A percentile compares a stretch with the other conserved stretches of the same genome.
Conservation (phyloP, 2,888 invertebrate genomes). For the Patella depressa region DNA sequence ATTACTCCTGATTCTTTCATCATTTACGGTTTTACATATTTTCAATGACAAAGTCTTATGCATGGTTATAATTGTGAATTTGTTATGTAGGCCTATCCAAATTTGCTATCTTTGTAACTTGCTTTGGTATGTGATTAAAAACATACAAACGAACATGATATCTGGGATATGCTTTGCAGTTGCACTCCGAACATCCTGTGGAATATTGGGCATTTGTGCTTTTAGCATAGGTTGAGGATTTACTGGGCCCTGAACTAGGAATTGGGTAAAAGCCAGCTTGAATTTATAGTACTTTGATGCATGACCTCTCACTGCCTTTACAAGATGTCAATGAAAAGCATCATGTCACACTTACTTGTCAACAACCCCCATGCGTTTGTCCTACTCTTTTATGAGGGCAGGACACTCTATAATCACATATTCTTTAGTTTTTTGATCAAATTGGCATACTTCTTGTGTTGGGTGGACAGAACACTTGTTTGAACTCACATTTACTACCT, state of each 20-base stretch:
- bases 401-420: not conserved
- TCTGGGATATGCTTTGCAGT: not conserved
- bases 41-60: too few species aligned
- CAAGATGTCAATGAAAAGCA: slow-evolving; percentile 14
- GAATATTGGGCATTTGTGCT: not conserved
- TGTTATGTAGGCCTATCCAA: too few species aligned
- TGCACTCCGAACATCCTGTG: not conserved
- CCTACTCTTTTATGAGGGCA: not conserved
- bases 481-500: not conserved
- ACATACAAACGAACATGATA: not conserved
- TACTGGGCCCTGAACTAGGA: not conserved
- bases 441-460: not conserved
- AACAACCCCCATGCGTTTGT: not conserved
- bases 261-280: not conserved
- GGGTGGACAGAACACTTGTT: not conserved
- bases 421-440: not conserved
- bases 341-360: not conserved
- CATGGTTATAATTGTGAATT: too few species aligned
- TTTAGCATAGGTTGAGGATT: not conserved
- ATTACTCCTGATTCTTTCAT: too few species aligned
- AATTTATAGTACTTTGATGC: not conserved
- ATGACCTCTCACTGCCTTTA: not conserved
- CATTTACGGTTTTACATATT: too few species aligned
- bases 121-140: not conserved
- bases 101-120: not conserved